Percentiles rank a stretch among this genome's conserved stretches.
Evolutionary conservation across 1,140 invertebrate species (phyloP).

Genomic region (Belonocnema kinseyi): DNA sequence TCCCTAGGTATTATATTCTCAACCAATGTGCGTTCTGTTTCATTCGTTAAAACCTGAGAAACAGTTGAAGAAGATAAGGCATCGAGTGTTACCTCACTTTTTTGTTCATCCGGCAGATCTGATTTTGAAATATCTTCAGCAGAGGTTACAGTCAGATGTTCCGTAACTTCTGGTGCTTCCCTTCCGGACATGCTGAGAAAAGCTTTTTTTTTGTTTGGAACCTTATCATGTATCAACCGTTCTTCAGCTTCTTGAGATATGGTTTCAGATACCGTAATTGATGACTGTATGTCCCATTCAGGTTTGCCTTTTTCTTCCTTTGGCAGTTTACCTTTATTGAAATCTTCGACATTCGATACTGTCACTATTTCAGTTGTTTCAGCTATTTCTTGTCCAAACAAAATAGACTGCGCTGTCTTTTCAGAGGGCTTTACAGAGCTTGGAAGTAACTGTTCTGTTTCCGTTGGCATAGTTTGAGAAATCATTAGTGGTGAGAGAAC

Average conservation of each 20-base stretch:
- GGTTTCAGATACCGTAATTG: constrained; percentile 55
- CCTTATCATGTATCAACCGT: background rate
- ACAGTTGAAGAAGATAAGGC: constrained; percentile 53
- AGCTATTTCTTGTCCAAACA: constrained; percentile 46
- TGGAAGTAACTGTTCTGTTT: constrained; percentile 52
- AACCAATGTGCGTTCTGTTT: constrained; percentile 53
- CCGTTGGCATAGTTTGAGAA: constrained; percentile 46
- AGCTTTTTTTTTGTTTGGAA: constrained; percentile 48
- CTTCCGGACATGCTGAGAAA: constrained; percentile 49
- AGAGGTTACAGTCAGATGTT: constrained; percentile 48
- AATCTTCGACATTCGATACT: constrained; percentile 45
- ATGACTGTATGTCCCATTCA: constrained; percentile 57
- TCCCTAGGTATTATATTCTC: constrained; percentile 39
- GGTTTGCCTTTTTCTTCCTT: constrained; percentile 59
- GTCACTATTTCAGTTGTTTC: constrained; percentile 56
- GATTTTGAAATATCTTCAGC: constrained; percentile 39
- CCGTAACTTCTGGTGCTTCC: constrained; percentile 53
- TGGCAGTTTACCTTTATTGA: constrained; percentile 38
- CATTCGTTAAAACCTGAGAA: constrained; percentile 54
- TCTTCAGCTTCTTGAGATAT: constrained; percentile 63
- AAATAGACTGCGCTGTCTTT: constrained; percentile 42
- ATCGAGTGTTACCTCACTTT: constrained; percentile 44
- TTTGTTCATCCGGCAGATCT: constrained; percentile 43
- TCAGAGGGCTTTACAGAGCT: constrained; percentile 45
- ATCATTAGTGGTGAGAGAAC: constrained; percentile 44